Evolutionary conservation across 2,888 invertebrate genomes (phyloP), one percentile per base, ranked within the genome.

Genomic region (Arge pagana): DNA sequence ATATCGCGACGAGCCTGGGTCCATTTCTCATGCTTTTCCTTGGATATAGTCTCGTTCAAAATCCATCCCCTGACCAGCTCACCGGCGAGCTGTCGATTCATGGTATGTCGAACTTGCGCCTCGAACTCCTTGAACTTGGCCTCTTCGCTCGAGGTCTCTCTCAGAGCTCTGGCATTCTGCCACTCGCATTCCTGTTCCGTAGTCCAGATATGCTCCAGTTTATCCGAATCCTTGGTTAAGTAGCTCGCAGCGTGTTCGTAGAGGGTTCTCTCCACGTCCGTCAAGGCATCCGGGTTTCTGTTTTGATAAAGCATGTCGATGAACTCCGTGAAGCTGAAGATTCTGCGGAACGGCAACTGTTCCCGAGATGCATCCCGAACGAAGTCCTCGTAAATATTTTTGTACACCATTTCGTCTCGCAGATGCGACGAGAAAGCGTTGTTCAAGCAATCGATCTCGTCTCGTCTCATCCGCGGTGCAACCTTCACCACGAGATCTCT

Each of bases 161-260:
- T 8, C 0, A 45, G 19, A 8, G 31, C 33, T 6, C 7, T 24
- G 4, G 45, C 33, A 23, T 45, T 45, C 8, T 45, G 23, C 45
- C 45, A 45, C 15, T 35, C 35, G 10, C 45, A 45, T 13, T 24
- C 35, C 33, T 35, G 45, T 16, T 45, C 33, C 15, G 35, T 45
- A 15, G 24, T 16, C 6, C 16, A 45, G 4, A 23, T 33, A 4
- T 3, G 31, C 3, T 45, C 33, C 5, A 33, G 3, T 24, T 24
- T 31, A 24, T 45, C 45, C 15, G 31, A 10, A 7, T 45, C 45
- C 3, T 31, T 35, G 2, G 31, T 16, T 15, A 45, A 11, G 3
- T 10, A 45, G n/a, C 33, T 33, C n/a, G 31, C 45, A 1, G 45
- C 45, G 21, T 45, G 45, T 3, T 35, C 45, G 24, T 45, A 35